Conservation (phyloP, 2,888 invertebrate species). For the Lasioglossum villosulum region DNA sequence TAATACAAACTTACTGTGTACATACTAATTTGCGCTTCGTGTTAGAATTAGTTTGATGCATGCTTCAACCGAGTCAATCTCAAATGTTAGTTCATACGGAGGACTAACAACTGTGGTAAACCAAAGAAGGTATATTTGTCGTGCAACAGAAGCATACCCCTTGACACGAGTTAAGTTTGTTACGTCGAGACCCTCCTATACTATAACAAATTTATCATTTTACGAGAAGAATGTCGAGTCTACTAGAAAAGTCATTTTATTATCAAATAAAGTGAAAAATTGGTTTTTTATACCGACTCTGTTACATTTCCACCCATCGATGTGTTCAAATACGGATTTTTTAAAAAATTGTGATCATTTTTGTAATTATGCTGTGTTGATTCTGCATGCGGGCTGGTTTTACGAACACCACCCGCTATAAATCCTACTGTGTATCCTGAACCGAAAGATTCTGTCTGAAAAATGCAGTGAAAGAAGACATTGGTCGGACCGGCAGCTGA, state of each 20-base stretch:
- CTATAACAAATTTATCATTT: neutral
- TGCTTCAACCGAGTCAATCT: neutral
- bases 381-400: neutral
- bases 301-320: neutral
- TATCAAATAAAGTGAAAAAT: slow-evolving; percentile 22
- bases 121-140: slow-evolving; percentile 35
- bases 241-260: slow-evolving; percentile 18
- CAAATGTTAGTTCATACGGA: neutral
- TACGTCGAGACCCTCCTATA: neutral
- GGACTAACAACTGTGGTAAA: slow-evolving; percentile 12
- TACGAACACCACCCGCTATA: neutral
- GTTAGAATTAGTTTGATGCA: neutral
- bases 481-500: slow-evolving; percentile 19
- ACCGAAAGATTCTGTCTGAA: neutral
- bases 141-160: neutral
- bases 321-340: neutral
- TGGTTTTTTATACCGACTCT: slow-evolving; percentile 36
- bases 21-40: neutral
- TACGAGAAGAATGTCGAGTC: neutral
- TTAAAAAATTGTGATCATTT: neutral
- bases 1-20: slow-evolving; percentile 24
- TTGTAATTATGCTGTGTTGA: neutral
- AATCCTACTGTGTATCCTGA: neutral
- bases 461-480: slow-evolving; percentile 41
- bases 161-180: neutral